phyloP scores from a whole-genome alignment of 2,888 invertebrate genomes.

The Alviniconcha strummeri region DNA sequence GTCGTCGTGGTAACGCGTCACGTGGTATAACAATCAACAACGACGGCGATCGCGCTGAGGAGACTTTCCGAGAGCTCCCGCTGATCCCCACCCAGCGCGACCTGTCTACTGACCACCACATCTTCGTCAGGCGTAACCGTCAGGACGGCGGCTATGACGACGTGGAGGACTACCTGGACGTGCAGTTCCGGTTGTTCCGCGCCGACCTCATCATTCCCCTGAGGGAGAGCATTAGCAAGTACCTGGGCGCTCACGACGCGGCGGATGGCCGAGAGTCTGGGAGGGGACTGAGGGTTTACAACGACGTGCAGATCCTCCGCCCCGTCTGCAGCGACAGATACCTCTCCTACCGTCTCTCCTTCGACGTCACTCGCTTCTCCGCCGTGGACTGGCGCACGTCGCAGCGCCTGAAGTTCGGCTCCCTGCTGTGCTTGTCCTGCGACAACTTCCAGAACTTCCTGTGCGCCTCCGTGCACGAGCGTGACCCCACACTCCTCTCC shows the following conservation, averaged over 20 bases:
- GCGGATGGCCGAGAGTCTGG: neutral
- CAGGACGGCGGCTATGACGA: conserved; percentile 79
- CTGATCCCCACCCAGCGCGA: conserved; percentile 69
- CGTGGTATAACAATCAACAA: conserved; percentile 19
- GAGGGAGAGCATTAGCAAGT: conserved; percentile 80
- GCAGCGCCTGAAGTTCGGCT: conserved; percentile 82
- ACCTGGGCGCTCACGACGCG: conserved; percentile 52
- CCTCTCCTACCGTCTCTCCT: conserved; percentile 49
- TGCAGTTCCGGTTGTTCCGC: conserved; percentile 84
- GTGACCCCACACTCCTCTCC: conserved; percentile 51
- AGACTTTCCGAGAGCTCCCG: conserved; percentile 71
- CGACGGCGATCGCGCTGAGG: conserved; percentile 69
- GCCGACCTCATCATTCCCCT: conserved; percentile 88
- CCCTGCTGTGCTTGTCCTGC: conserved; percentile 83
- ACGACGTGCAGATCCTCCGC: conserved; percentile 43
- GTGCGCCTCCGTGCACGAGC: conserved; percentile 78
- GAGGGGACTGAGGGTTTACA: conserved; percentile 30
- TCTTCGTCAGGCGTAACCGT: conserved; percentile 78
- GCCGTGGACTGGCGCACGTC: conserved; percentile 73
- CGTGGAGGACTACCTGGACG: conserved; percentile 84
- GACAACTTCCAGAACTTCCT: conserved; percentile 82
- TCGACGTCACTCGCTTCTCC: conserved; percentile 37
- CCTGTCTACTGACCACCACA: conserved; percentile 59
- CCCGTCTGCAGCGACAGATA: conserved; percentile 48
- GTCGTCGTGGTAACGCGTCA: neutral